These are phyloP conservation scores for Drosophila obscura DNA, from an alignment of 1,140 invertebrate species.

Conservation along the genomic window DNA sequence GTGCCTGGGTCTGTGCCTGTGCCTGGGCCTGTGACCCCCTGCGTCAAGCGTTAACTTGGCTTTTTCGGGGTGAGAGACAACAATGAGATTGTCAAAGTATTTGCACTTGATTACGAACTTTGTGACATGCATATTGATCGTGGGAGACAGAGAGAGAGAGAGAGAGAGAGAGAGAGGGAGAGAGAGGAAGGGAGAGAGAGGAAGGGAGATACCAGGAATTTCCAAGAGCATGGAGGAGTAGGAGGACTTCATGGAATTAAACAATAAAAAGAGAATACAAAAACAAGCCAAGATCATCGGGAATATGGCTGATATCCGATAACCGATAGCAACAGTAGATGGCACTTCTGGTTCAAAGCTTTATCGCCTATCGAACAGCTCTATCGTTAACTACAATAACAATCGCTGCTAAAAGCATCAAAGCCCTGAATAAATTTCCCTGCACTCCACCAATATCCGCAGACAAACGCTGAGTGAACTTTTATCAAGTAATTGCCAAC, in stretches of 20 bases:
- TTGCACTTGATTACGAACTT: conserved; percentile 58
- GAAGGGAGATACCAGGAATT: background rate
- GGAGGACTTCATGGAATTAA: too few species aligned
- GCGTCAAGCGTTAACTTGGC: conserved; percentile 8
- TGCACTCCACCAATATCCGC: background rate
- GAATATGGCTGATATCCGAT: too few species aligned
- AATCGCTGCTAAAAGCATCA: too few species aligned
- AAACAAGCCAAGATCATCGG: too few species aligned
- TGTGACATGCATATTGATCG: conserved; percentile 41
- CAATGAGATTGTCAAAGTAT: conserved; percentile 55
- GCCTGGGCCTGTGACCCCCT: too few species aligned
- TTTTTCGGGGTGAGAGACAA: conserved; percentile 19
- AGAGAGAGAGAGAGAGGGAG: background rate
- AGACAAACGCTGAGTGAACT: conserved; percentile 9
- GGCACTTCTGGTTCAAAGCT: too few species aligned
- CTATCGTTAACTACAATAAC: too few species aligned
- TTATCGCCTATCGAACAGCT: background rate
- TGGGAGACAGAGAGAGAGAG: background rate
- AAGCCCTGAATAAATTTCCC: background rate
- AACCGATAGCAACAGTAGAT: too few species aligned
- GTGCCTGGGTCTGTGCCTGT: too few species aligned
- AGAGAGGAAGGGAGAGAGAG: background rate
- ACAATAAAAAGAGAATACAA: too few species aligned
- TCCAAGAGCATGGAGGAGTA: too few species aligned
- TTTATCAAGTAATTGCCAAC: conserved; percentile 48